Evolutionary conservation across 2,113 vertebrate genomes (phyloP).

Genomic region (Hippocampus abdominalis): DNA sequence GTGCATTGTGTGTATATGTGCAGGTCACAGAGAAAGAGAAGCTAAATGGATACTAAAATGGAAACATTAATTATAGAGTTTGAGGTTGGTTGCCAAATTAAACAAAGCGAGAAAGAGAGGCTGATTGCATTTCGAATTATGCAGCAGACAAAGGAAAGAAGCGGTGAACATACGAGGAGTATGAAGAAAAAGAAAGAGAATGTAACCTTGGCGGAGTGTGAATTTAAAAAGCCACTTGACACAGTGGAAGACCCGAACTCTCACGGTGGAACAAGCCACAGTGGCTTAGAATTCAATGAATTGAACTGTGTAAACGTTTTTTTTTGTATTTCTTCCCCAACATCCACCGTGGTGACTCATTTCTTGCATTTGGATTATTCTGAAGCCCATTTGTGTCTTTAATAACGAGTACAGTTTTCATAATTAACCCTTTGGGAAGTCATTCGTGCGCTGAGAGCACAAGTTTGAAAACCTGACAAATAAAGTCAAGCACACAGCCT

Average conservation of each 20-base stretch:
- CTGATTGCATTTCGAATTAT: constrained; percentile 53
- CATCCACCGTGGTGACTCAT: constrained; percentile 31
- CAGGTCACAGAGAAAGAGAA: constrained; percentile 19
- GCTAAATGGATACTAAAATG: constrained; percentile 32
- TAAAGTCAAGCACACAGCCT: constrained; percentile 25
- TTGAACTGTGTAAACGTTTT: constrained; percentile 44
- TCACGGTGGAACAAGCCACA: constrained; percentile 28
- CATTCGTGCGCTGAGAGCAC: constrained; percentile 15
- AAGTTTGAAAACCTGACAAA: constrained; percentile 29
- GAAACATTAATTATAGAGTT: constrained; percentile 52
- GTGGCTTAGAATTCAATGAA: constrained; percentile 54
- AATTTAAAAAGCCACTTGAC: constrained; percentile 46
- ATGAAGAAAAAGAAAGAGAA: constrained; percentile 16
- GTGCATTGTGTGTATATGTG: neutral
- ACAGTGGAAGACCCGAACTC: constrained; percentile 17
- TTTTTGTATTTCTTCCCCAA: constrained; percentile 2
- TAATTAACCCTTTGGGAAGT: constrained; percentile 49
- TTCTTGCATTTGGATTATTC: constrained; percentile 44
- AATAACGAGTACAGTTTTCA: constrained; percentile 47
- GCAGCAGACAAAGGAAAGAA: constrained; percentile 25
- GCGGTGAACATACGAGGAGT: constrained; percentile 1
- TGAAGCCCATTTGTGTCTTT: constrained; percentile 41
- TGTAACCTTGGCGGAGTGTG: constrained; percentile 47
- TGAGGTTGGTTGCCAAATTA: constrained; percentile 47
- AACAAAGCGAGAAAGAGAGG: constrained; percentile 37